These are phyloP conservation scores for Edolisoma coerulescens DNA, from an alignment of 2,113 vertebrate species.

Conservation along the genomic window DNA sequence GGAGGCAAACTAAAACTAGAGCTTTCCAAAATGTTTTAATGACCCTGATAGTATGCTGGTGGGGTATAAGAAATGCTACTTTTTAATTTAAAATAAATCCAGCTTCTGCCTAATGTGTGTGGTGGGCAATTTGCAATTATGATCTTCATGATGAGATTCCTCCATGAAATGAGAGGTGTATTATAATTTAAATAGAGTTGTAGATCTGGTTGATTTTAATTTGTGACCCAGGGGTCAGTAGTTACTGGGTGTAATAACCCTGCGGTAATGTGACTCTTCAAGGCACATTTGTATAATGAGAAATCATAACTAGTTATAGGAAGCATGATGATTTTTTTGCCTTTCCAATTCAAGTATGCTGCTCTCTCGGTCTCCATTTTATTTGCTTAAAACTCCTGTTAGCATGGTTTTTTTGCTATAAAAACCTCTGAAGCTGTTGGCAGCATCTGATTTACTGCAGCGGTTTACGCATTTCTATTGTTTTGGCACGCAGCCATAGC, in stretches of 20 bases:
- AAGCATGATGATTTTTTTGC: conserved; percentile 36
- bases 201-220: conserved; percentile 71
- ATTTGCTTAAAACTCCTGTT: background rate
- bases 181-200: conserved; percentile 73
- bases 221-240: conserved; percentile 66
- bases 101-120: conserved; percentile 36
- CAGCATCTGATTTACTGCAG: background rate
- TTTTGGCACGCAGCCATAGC: background rate
- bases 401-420: background rate
- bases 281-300: conserved; percentile 71
- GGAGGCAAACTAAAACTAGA: background rate
- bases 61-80: conserved; percentile 27
- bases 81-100: conserved; percentile 72
- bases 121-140: conserved; percentile 68
- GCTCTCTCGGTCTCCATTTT: background rate
- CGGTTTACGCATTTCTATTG: background rate
- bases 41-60: conserved; percentile 2
- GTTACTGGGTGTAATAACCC: conserved; percentile 67
- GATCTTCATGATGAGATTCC: conserved; percentile 64
- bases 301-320: conserved; percentile 69
- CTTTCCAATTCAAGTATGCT: conserved; percentile 34
- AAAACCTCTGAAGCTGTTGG: background rate
- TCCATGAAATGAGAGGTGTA: conserved; percentile 67
- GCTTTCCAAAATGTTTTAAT: conserved; percentile 42
- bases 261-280: conserved; percentile 56